Base-by-base conservation (phyloP, 2,888 invertebrate species). In the Volucella inflata region DNA sequence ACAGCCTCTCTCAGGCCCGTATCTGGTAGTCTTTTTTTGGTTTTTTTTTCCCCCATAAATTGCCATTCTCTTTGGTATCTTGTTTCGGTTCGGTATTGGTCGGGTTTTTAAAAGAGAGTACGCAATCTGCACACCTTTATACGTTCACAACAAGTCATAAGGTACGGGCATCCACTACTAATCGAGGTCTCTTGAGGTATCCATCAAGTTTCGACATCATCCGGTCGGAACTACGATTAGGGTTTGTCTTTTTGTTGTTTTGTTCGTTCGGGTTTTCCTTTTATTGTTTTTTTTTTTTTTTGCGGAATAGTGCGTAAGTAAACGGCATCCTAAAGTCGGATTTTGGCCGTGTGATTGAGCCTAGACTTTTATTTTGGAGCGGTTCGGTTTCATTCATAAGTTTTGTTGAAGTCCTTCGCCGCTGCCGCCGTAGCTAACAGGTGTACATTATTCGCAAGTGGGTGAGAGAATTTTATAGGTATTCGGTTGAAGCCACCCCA, bases 351-450 rank as follows among this genome's bases (percentile, higher is more conserved):
- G 40, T 74, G 16, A 17, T 48, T 59, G 50, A 44, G 50, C 57
- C 59, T 14, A 67, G 67, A 30, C 38, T 50, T 50, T 50, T 11
- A 44, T 30, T 16, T 46, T 30, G 10, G 12, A 14, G 30, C 30
- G 60, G 30, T 64, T 11, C 46, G 42, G 67, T 77, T 78, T 78
- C 83, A 83, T 78, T 79, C 83, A 84, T 79, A 75, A 70, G 30
- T 82, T 55, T 36, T 44, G 42, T 50, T 30, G 9, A n/a, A 17
- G 36, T 36, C 44, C 16, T 30, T 30, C 1, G 30, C 55, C 38
- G 46, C 55, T 21, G 46, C 17, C 42, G 16, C 38, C 12, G 46
- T 67, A 74, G 70, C 83, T 74, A 83, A 78, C 83, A 78, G 67
- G 78, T 72, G 72, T 44, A 71, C n/a, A 74, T 36, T 60, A 11